Percentiles rank a stretch among this genome's conserved stretches.
phyloP scores from a whole-genome alignment of 2,113 vertebrate genomes.

The Laticauda laticaudata region DNA sequence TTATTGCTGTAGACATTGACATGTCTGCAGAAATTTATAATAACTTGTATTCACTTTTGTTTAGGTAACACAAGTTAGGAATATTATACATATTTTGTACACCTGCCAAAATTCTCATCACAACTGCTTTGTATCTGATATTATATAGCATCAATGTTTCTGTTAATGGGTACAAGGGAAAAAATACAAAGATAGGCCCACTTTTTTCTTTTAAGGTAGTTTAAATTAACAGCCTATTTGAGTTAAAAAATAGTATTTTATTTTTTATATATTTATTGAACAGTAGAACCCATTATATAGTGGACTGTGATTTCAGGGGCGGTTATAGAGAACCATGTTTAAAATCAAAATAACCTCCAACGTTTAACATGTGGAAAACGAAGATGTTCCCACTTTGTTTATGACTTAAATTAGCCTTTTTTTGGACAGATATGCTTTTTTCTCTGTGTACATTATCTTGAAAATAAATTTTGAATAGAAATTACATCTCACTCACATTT shows the following conservation, averaged over 20 bases:
- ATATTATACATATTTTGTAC: background rate
- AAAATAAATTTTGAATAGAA: background rate
- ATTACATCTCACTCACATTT: background rate
- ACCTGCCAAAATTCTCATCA: background rate
- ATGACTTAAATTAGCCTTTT: background rate
- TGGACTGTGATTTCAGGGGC: background rate
- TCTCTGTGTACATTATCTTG: background rate
- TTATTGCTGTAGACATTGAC: background rate
- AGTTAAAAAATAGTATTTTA: background rate
- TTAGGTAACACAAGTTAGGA: background rate
- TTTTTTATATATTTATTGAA: background rate
- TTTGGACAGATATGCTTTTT: background rate
- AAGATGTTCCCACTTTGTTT: background rate
- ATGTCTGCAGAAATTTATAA: background rate
- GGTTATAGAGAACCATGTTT: background rate
- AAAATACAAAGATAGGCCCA: background rate
- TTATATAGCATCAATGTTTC: conserved; percentile 9
- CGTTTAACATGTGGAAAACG: background rate
- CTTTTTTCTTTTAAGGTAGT: accelerated
- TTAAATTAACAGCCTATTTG: conserved; percentile 5
- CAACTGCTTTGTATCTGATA: conserved; percentile 1
- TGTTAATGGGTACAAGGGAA: conserved; percentile 25
- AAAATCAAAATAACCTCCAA: background rate
- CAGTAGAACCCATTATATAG: background rate
- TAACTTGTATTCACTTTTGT: background rate